Evolutionary conservation across 2,797 vertebrate species (phyloP), one percentile per base, ranked within the genome.

Genomic region (Oreochromis mossambicus): DNA sequence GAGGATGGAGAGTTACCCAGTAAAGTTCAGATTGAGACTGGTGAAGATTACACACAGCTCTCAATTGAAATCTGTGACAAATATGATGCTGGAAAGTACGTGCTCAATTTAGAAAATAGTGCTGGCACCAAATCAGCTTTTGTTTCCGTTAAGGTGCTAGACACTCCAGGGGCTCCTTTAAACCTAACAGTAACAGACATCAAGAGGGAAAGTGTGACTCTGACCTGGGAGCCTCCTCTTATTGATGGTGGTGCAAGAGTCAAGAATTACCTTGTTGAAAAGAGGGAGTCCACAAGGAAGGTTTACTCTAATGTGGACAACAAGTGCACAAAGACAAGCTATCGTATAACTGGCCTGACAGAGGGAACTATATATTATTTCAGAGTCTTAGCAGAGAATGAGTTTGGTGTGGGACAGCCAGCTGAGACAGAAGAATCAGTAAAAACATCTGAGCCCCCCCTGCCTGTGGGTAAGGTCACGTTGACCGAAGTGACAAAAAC

Each of bases 341-440:
- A 98, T 85, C 97, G 97, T 91, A 97, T 99, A 78, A 98, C 97
- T 89, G 98, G 98, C 88, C 97, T 99, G 87, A 96, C 95, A 56
- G 99, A 99, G 92, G 99, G 99, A 94, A 95, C 92, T 32, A 97
- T 97, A 83, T 99, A 99, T 94, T 99, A 99, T 94, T 99, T 99
- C 85, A 97, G 98, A 97, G 97, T 99, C 82, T 97, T 99, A 96
- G 99, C 98, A 91, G 99, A 99, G 94, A 99, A 99, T 88, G 99
- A 99, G 92, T 99, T 97, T 96, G 99, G 98, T 83, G 92, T 99
- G 86, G 98, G 98, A 85, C 88, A 97, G 75, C 93, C 97, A 79
- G 95, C 92, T 82, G 98, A 99, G 96, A 99, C 98, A 21, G 77
- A 75, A 6, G 97, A 98, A 36, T 91, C 98, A 11, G 94, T 98